A percentile compares a stretch with the other conserved stretches of the same genome.
phyloP scores from a whole-genome alignment of 2,797 vertebrate genomes.

The Macrochelys suwanniensis region DNA sequence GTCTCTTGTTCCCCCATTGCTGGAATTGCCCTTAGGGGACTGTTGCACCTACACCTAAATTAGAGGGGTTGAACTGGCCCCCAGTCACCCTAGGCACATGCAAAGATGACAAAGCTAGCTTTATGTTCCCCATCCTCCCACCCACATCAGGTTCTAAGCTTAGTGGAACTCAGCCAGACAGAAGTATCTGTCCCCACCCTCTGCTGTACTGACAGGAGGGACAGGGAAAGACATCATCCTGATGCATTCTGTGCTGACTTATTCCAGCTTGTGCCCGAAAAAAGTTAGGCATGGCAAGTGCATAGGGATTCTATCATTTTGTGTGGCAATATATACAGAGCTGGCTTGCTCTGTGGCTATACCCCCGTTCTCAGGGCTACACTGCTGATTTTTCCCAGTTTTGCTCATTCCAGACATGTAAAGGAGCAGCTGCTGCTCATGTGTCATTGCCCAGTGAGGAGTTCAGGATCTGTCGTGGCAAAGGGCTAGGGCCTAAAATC shows the following conservation, averaged over 20 bases:
- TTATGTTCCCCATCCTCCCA: not conserved
- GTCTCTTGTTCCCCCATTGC: not conserved
- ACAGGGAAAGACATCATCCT: accelerated
- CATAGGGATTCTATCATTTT: not conserved
- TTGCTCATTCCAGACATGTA: constrained; percentile 64
- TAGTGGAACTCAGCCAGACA: not conserved
- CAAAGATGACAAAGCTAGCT: not conserved
- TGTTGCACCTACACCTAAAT: not conserved
- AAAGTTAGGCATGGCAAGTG: not conserved
- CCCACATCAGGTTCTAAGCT: not conserved
- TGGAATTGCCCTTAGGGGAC: not conserved
- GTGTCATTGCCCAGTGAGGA: constrained; percentile 39
- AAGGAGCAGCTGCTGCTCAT: constrained; percentile 69
- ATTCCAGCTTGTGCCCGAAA: not conserved
- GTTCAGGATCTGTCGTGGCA: constrained; percentile 53
- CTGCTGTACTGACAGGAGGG: accelerated
- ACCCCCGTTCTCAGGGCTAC: constrained; percentile 9
- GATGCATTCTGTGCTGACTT: not conserved
- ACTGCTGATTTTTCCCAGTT: constrained; percentile 31
- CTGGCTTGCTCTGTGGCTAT: constrained; percentile 3
- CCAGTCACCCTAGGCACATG: not conserved
- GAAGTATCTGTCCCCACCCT: constrained; percentile 4
- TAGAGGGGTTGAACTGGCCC: not conserved
- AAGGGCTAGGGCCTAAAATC: constrained; percentile 55
- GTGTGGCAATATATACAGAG: not conserved